These are phyloP conservation scores for Phyllopteryx taeniolatus DNA, from an alignment of 2,113 vertebrate species.

Conservation along the genomic window DNA sequence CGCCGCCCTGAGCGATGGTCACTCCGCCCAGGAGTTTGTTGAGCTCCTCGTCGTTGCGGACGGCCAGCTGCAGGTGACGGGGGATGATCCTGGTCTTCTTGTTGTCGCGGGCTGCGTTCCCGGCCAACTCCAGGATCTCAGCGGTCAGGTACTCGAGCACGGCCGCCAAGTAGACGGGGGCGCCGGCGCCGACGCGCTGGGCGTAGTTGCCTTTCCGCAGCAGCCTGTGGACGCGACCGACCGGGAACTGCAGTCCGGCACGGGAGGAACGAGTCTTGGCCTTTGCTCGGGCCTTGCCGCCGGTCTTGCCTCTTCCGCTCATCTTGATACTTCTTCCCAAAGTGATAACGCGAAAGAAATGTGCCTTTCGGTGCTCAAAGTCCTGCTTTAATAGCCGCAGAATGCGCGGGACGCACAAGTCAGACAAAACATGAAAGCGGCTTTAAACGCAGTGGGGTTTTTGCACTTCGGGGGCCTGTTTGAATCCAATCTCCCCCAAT, in stretches of 20 bases:
- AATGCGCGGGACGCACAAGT: background rate
- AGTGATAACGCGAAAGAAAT: background rate
- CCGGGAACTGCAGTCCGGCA: background rate
- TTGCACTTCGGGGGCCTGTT: background rate
- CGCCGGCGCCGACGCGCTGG: background rate
- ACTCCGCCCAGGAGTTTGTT: background rate
- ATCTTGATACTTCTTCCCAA: background rate
- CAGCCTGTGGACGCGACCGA: background rate
- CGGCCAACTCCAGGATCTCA: background rate
- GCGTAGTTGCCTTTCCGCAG: background rate
- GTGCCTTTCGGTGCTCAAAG: fast-evolving
- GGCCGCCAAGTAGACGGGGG: background rate
- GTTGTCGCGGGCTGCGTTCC: conserved; percentile 1
- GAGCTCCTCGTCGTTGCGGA: conserved; percentile 3
- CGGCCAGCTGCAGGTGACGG: background rate
- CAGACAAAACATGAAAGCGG: background rate
- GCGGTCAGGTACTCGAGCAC: background rate
- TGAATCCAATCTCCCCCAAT: background rate
- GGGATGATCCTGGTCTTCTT: conserved; percentile 1
- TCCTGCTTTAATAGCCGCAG: background rate
- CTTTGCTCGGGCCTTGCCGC: background rate
- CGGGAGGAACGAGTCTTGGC: conserved; percentile 1
- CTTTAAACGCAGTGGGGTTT: background rate
- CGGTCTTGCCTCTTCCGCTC: background rate
- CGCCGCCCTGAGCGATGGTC: background rate